Conservation (phyloP, 2,113 vertebrate species). For the Melanotaenia duboulayi region DNA sequence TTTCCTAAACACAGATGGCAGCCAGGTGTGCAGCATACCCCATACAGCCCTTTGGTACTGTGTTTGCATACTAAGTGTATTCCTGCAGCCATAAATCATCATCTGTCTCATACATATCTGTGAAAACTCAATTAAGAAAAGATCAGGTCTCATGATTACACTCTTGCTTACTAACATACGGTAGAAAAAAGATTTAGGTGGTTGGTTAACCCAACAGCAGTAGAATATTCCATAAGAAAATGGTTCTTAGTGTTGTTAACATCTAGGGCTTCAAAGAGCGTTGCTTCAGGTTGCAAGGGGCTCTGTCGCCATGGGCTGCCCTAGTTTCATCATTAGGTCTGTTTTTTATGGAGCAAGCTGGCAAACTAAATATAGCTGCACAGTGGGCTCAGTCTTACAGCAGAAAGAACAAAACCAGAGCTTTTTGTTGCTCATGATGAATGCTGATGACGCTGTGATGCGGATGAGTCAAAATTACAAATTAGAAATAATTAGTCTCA, state of each 20-base stretch:
- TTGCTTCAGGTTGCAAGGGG: slow-evolving; percentile 50
- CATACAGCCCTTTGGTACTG: not conserved
- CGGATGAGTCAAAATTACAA: slow-evolving; percentile 25
- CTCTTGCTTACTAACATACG: not conserved
- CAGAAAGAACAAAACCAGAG: slow-evolving; percentile 37
- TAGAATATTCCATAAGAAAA: slow-evolving; percentile 6
- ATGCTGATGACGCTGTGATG: slow-evolving; percentile 20
- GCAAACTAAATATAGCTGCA: slow-evolving; percentile 67
- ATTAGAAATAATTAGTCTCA: not conserved
- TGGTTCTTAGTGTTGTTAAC: slow-evolving; percentile 51
- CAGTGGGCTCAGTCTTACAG: slow-evolving; percentile 42
- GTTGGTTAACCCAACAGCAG: not conserved
- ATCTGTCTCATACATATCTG: not conserved
- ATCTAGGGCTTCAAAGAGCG: slow-evolving; percentile 46
- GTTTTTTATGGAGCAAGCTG: slow-evolving; percentile 56
- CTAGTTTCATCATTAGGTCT: slow-evolving; percentile 71
- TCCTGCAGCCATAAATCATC: slow-evolving; percentile 33
- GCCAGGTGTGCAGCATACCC: not conserved
- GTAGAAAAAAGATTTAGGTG: not conserved
- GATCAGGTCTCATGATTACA: slow-evolving; percentile 11
- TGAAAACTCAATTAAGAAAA: slow-evolving; percentile 22
- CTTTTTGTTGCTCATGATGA: slow-evolving; percentile 40
- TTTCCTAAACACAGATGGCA: slow-evolving; percentile 29
- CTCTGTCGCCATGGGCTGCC: slow-evolving; percentile 58
- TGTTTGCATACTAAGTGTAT: slow-evolving; percentile 42